Base-by-base conservation (phyloP, 2,888 invertebrate species). In the Mechanitis mazaeus region DNA sequence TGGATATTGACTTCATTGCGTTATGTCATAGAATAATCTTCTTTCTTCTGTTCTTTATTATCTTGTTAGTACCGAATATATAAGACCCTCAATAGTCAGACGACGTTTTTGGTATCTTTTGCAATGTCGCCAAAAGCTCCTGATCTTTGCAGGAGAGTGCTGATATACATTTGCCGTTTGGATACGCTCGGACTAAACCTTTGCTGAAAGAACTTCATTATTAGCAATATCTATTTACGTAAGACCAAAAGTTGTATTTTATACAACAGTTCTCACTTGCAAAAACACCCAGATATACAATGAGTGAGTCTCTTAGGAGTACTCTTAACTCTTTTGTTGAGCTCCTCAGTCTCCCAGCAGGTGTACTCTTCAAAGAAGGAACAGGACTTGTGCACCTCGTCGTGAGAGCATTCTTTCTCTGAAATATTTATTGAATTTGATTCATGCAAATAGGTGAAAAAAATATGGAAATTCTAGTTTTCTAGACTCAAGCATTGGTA, bases 211-310 rank as follows among this genome's bases (percentile, higher is more conserved):
- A 20, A 63, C 57, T 35, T 9, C 9, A 9, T 7, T 42, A 42
- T 42, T 42, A 42, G 42, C 9, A 9, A 42, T 3, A 42, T 9
- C 6, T 9, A 9, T 42, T 9, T 42, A 9, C 6, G 3, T 5
- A 5, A 1, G 2, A 35, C 6, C 3, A 6, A 45, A 11, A 11
- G 3, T 45, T 45, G 2, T 0, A 35, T 35, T 4, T 4, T 1
- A 35, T 35, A 35, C 5, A 50, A 58, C 31, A 53, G 20, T 54
- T 47, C 74, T 64, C 71, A 88, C 88, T 75, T 84, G 83, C 89
- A 89, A 69, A 75, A 83, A 42, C 89, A 89, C 0, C 84, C 87
- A 1, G 83, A 67, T 11, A 60, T 76, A 69, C 89, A 89, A 33
- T 83, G 82, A 0, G 64, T 0, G 1, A 84, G 68, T 5, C 76